These are phyloP conservation scores for Callinectes sapidus DNA, from an alignment of 2,888 invertebrate species.

Conservation along the genomic window DNA sequence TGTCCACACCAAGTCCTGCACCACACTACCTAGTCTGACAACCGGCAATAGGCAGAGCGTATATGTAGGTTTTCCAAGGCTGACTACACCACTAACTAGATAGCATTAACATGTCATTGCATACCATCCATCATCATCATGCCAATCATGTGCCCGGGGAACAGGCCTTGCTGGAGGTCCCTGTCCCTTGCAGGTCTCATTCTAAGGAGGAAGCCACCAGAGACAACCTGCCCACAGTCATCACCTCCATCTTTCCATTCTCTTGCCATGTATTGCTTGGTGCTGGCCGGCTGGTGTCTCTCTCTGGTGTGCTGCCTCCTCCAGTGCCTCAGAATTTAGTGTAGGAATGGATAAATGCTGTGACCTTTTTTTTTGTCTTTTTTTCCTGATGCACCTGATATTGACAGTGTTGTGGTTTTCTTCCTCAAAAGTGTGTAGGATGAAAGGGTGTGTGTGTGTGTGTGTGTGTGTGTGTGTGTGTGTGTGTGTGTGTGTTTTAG, in stretches of 20 bases:
- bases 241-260: conserved; percentile 10
- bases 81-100: conserved; percentile 1
- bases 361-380: not conserved
- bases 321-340: conserved; percentile 27
- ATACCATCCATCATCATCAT: conserved; percentile 50
- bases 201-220: not conserved
- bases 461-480: conserved; percentile 38
- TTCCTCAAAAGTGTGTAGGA: conserved; percentile 29
- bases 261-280: not conserved
- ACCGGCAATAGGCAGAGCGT: not conserved
- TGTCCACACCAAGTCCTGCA: conserved; percentile 3
- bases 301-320: conserved; percentile 23
- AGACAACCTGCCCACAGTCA: not conserved
- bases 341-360: conserved; percentile 27
- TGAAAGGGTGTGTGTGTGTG: not conserved
- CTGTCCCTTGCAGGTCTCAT: not conserved
- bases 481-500: not conserved
- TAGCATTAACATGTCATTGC: conserved; percentile 27
- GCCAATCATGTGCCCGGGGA: conserved; percentile 50
- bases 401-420: not conserved
- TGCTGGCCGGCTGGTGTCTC: not conserved
- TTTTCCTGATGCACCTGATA: not conserved
- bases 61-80: not conserved
- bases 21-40: not conserved
- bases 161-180: conserved; percentile 35